phyloP scores from a whole-genome alignment of 2,797 vertebrate species.

The Microctenopoma lineatum region DNA sequence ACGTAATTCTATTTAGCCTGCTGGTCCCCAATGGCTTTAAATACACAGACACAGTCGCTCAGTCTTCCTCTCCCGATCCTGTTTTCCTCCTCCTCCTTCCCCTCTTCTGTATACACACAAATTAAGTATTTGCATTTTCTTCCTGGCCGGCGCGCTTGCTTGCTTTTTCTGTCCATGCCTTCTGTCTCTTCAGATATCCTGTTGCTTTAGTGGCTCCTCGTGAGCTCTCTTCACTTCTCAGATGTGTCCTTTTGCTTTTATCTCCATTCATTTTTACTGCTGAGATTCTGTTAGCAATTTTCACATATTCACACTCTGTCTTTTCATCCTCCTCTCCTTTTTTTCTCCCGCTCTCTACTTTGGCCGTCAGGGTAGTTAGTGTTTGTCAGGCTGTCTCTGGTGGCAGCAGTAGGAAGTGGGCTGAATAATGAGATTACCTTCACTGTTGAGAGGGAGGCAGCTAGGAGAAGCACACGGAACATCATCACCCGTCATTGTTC shows the following conservation, averaged over 20 bases:
- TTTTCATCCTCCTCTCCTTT: slow-evolving; percentile 12
- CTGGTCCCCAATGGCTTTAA: slow-evolving; percentile 63
- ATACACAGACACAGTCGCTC: slow-evolving; percentile 50
- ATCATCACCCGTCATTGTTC: slow-evolving; percentile 57
- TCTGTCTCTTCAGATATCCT: slow-evolving; percentile 33
- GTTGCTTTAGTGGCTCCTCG: slow-evolving; percentile 27
- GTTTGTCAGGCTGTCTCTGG: slow-evolving; percentile 75
- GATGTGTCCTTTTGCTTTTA: slow-evolving; percentile 5
- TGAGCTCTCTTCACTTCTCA: not conserved
- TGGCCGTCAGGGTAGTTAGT: slow-evolving; percentile 72
- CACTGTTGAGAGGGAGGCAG: slow-evolving; percentile 44
- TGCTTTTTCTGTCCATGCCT: slow-evolving; percentile 4
- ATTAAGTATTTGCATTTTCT: slow-evolving; percentile 54
- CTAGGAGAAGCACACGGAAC: slow-evolving; percentile 37
- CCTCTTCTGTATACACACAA: slow-evolving; percentile 42
- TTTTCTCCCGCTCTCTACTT: slow-evolving; percentile 13
- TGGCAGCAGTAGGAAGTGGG: slow-evolving; percentile 78
- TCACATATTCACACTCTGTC: slow-evolving; percentile 25
- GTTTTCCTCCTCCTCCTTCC: slow-evolving; percentile 4
- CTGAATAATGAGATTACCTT: slow-evolving; percentile 76
- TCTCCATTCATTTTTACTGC: slow-evolving; percentile 26
- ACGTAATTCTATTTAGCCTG: slow-evolving; percentile 87
- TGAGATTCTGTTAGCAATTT: slow-evolving; percentile 35
- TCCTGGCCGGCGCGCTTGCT: not conserved
- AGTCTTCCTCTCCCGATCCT: not conserved